A percentile compares a stretch with the other conserved stretches of the same genome.
These are phyloP conservation scores for Nomada hirtipes DNA, from an alignment of 2,888 invertebrate genomes.

Conservation along the genomic window DNA sequence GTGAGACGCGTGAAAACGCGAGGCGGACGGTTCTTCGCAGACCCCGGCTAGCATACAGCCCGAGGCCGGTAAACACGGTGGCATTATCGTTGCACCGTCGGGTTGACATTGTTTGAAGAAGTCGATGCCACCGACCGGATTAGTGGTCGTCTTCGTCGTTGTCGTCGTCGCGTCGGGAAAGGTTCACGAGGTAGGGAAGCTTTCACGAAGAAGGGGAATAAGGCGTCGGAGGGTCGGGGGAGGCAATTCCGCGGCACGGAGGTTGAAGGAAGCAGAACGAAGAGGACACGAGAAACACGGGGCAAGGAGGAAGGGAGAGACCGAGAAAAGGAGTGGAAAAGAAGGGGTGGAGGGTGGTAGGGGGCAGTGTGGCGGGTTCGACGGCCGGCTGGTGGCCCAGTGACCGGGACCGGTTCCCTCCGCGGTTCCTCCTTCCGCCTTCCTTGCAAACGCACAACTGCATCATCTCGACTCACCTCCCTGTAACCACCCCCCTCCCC, in stretches of 20 bases:
- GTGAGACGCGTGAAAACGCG: constrained; percentile 28
- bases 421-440: constrained; percentile 84
- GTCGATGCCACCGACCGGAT: constrained; percentile 63
- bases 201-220: constrained; percentile 29
- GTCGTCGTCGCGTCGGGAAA: constrained; percentile 46
- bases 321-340: constrained; percentile 59
- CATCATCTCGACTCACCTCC: constrained; percentile 80
- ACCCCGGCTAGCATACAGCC: constrained; percentile 51
- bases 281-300: constrained; percentile 46
- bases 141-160: constrained; percentile 32
- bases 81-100: constrained; percentile 57
- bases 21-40: neutral
- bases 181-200: constrained; percentile 67
- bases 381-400: constrained; percentile 84
- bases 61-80: constrained; percentile 56
- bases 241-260: constrained; percentile 18
- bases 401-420: constrained; percentile 85
- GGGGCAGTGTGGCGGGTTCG: constrained; percentile 82
- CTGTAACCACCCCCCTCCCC: constrained; percentile 35
- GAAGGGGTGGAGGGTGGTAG: constrained; percentile 74
- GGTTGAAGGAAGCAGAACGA: constrained; percentile 50
- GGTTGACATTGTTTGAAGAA: constrained; percentile 78
- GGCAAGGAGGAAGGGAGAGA: constrained; percentile 43
- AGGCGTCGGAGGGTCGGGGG: constrained; percentile 25
- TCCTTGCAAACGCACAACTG: constrained; percentile 84